Conservation (phyloP, 2,888 invertebrate species). For the Helicoverpa assulta region DNA sequence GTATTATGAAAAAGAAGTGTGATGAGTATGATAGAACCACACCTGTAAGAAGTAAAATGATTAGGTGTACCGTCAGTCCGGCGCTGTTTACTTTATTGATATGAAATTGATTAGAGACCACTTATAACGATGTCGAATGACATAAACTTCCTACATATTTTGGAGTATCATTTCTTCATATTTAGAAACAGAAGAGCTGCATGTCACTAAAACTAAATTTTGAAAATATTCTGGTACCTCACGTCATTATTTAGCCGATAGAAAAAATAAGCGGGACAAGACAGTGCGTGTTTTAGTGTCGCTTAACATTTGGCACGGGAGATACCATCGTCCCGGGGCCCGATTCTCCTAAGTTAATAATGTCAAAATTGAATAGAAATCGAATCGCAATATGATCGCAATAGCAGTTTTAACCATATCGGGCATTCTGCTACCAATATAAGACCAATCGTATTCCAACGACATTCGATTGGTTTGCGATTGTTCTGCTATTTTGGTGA, state of each 20-base stretch:
- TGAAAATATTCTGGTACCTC: not conserved
- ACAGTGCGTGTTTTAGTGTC: constrained; percentile 42
- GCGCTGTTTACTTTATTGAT: constrained; percentile 56
- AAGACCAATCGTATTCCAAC: too few relatives aligned
- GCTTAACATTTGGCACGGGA: constrained; percentile 71
- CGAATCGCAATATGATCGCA: too few relatives aligned
- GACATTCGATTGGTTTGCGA: too few relatives aligned
- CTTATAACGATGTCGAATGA: not conserved
- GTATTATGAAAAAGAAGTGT: constrained; percentile 24
- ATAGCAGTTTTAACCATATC: too few relatives aligned
- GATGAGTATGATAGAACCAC: constrained; percentile 47
- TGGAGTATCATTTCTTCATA: not conserved
- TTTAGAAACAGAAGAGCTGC: too few relatives aligned
- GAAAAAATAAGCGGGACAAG: constrained; percentile 23
- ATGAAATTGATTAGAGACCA: constrained; percentile 36
- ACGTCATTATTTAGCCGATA: not conserved
- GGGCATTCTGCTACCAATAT: too few relatives aligned
- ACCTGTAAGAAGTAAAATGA: constrained; percentile 49
- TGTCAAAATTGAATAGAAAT: too few relatives aligned
- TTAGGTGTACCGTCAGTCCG: constrained; percentile 31
- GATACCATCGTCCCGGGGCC: constrained; percentile 82
- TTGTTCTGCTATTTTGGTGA: too few relatives aligned
- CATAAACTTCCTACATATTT: not conserved
- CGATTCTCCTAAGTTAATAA: too few relatives aligned
- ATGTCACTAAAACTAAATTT: not conserved